Percentiles rank a stretch among this genome's conserved stretches.
phyloP scores from a whole-genome alignment of 2,797 vertebrate species.

The Gambelia wislizenii region DNA sequence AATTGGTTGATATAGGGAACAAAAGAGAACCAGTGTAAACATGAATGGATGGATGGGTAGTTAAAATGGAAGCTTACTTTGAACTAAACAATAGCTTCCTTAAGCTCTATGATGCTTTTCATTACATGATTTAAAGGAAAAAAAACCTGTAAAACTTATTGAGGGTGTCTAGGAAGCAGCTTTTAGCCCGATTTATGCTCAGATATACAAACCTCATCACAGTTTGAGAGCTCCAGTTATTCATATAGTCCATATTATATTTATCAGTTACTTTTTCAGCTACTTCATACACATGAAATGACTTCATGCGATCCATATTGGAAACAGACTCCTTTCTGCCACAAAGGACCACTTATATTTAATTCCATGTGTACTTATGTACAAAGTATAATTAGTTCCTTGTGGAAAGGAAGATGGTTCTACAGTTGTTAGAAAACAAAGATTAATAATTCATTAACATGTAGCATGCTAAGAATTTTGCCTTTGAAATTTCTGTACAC shows the following conservation, averaged over 20 bases:
- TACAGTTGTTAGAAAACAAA: slow-evolving; percentile 70
- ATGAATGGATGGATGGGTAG: neutral
- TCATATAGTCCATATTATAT: neutral
- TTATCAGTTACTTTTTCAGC: slow-evolving; percentile 33
- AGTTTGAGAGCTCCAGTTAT: neutral
- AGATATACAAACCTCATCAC: slow-evolving; percentile 20
- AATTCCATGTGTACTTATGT: slow-evolving; percentile 51
- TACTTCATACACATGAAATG: slow-evolving; percentile 17
- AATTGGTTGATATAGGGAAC: neutral
- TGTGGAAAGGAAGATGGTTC: slow-evolving; percentile 56
- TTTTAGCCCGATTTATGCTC: slow-evolving; percentile 40
- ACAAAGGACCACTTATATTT: slow-evolving; percentile 55
- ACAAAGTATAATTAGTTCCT: slow-evolving; percentile 64
- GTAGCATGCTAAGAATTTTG: slow-evolving; percentile 62
- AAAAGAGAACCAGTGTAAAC: slow-evolving; percentile 1
- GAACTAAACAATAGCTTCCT: slow-evolving; percentile 14
- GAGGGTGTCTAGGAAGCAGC: slow-evolving; percentile 1
- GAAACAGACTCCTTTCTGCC: slow-evolving; percentile 46
- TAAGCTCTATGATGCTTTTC: neutral
- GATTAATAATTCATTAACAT: slow-evolving; percentile 72
- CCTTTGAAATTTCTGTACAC: slow-evolving; percentile 67
- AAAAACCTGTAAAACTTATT: neutral
- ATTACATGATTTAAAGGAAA: slow-evolving; percentile 2
- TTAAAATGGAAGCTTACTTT: slow-evolving; percentile 20
- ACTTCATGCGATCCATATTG: slow-evolving; percentile 32